These are phyloP conservation scores for Metellina segmentata DNA, from an alignment of 2,888 invertebrate species.

Conservation along the genomic window DNA sequence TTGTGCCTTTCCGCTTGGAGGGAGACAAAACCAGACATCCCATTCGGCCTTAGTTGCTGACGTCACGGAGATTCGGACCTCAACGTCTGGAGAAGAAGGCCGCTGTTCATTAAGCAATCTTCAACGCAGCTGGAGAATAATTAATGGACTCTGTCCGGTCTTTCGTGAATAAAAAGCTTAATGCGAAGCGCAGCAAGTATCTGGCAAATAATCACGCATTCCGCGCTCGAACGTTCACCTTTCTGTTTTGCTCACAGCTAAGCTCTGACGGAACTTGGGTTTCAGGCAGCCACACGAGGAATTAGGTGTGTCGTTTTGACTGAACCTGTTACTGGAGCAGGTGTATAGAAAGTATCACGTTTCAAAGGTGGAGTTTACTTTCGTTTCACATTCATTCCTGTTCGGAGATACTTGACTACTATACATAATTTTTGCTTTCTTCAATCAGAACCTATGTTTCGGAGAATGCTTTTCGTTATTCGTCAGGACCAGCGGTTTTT, in stretches of 20 bases:
- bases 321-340: too few relatives aligned
- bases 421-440: too few relatives aligned
- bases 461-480: too few relatives aligned
- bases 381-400: too few relatives aligned
- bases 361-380: too few relatives aligned
- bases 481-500: too few relatives aligned
- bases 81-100: conserved; percentile 8
- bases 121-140: conserved; percentile 18
- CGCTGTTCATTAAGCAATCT: conserved; percentile 27
- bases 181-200: conserved; percentile 21
- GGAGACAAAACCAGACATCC: conserved; percentile 21
- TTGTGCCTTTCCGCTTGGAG: neutral
- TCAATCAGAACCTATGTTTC: too few relatives aligned
- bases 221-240: conserved; percentile 4
- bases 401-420: too few relatives aligned
- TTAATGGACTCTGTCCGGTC: conserved; percentile 25
- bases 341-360: too few relatives aligned
- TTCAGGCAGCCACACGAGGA: too few relatives aligned
- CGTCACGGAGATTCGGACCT: neutral
- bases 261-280: neutral
- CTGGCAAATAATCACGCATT: conserved; percentile 33
- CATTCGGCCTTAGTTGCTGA: neutral
- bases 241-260: neutral
- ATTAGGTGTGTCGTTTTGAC: too few relatives aligned
- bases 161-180: conserved; percentile 19